Base-by-base conservation (phyloP, 2,113 vertebrate genomes). In the Mandrillus leucophaeus region DNA sequence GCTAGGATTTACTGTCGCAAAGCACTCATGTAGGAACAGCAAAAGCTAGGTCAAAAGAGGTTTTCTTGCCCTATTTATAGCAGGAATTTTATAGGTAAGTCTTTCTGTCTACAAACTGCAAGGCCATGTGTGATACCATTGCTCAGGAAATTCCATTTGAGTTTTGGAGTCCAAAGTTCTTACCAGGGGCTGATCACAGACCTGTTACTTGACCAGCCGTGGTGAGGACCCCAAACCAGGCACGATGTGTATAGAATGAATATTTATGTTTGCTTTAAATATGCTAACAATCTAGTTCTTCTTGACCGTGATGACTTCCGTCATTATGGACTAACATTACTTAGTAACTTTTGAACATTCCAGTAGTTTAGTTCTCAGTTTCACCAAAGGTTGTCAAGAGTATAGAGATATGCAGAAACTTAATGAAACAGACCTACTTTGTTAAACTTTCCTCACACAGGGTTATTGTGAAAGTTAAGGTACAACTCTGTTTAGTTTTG, bases 131-230 rank as follows among this genome's bases (percentile, higher is more conserved):
- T 93, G 76, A 23, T 59, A 14, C 70, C 35, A 64, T 83, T 72
- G 38, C 50, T 72, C 23, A 80, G 68, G 61, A 94, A 87, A 79
- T 52, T 30, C 27, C 40, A 18, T 17, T 82, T 81, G 78, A 73
- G 23, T 96, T 40, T 94, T 59, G 4, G 61, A 66, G 92, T 94
- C 27, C n/a, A 75, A 35, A 68, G 30, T 92, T 95, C 55, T 87
- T 55, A 50, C 7, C 68, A 20, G 38, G 48, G 86, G 38, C 79
- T 50, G 20, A 50, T 76, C 43, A 59, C 38, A 32, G 45, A 55
- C 25, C 18, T 85, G 32, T 32, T 82, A 3, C 14, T 16, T 76
- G 45, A 72, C 8, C 18, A 48, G 9, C 22, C 30, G 7, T 43
- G n/a, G 40, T 70, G 8, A 89, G 64, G 43, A 82, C 68, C 27